These are phyloP conservation scores for Malurus melanocephalus DNA, from an alignment of 2,113 vertebrate genomes.

Conservation along the genomic window DNA sequence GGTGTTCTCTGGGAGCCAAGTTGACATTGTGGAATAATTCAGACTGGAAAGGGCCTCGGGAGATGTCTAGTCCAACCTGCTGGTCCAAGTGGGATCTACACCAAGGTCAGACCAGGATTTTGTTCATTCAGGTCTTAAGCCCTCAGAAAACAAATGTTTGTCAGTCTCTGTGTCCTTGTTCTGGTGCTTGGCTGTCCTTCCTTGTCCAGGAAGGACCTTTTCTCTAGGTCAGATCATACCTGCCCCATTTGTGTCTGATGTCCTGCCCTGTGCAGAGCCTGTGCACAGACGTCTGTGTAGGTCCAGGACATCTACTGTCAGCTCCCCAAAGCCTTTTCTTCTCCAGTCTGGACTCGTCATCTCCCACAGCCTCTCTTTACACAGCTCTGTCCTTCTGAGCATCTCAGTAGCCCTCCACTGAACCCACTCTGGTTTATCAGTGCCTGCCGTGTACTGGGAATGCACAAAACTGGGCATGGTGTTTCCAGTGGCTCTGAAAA, in stretches of 20 bases:
- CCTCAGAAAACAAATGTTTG: background rate
- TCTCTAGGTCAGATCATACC: background rate
- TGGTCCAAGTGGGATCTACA: background rate
- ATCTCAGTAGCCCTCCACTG: background rate
- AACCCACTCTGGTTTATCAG: background rate
- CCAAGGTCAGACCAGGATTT: background rate
- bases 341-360: background rate
- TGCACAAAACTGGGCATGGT: background rate
- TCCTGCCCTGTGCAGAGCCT: background rate
- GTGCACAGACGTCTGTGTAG: accelerated
- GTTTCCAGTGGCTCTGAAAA: background rate
- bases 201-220: background rate
- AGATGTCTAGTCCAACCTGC: background rate
- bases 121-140: background rate
- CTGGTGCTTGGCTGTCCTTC: background rate
- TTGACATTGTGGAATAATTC: background rate
- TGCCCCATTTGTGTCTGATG: background rate
- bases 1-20: background rate
- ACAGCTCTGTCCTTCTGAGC: background rate
- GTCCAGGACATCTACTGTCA: background rate
- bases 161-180: background rate
- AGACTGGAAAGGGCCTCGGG: background rate
- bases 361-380: background rate
- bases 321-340: background rate
- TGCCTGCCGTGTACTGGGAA: background rate